Evolutionary conservation across 2,888 invertebrate genomes (phyloP).

Genomic region (Exocentrus adspersus): DNA sequence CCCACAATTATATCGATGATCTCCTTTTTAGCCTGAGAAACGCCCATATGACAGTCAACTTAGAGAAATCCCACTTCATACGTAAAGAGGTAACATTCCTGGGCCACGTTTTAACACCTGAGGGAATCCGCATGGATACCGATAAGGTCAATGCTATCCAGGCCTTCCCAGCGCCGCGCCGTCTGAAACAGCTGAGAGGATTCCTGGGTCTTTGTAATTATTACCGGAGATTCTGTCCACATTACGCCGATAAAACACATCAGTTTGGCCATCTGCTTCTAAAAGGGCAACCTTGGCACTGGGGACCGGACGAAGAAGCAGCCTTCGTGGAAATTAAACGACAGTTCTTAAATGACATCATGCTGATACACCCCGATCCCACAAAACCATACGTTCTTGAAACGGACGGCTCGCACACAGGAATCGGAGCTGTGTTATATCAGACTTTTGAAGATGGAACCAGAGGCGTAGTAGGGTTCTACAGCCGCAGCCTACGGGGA

Average conservation of each 20-base stretch:
- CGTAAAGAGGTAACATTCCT: constrained; percentile 1
- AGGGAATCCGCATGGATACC: neutral
- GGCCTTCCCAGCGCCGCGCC: neutral
- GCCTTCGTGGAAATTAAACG: constrained; percentile 11
- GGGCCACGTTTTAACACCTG: neutral
- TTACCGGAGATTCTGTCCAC: neutral
- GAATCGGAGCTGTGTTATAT: neutral
- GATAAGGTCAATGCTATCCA: neutral
- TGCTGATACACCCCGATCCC: constrained; percentile 13
- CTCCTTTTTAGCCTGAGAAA: neutral
- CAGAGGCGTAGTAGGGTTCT: constrained; percentile 8
- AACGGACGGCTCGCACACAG: constrained; percentile 4
- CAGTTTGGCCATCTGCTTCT: neutral
- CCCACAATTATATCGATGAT: neutral
- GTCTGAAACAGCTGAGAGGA: neutral
- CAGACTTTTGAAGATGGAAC: neutral
- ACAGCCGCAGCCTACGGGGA: constrained; percentile 10
- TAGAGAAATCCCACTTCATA: constrained; percentile 1
- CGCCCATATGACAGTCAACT: neutral
- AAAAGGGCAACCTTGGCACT: neutral
- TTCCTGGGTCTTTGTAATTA: constrained; percentile 5
- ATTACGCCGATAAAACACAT: neutral
- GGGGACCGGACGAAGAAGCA: neutral
- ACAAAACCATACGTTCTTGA: constrained; percentile 1
- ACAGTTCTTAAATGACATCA: neutral